Percentiles rank a stretch among this genome's conserved stretches.
Conservation (phyloP, 1,140 invertebrate species). For the Drosophila mojavensis region DNA sequence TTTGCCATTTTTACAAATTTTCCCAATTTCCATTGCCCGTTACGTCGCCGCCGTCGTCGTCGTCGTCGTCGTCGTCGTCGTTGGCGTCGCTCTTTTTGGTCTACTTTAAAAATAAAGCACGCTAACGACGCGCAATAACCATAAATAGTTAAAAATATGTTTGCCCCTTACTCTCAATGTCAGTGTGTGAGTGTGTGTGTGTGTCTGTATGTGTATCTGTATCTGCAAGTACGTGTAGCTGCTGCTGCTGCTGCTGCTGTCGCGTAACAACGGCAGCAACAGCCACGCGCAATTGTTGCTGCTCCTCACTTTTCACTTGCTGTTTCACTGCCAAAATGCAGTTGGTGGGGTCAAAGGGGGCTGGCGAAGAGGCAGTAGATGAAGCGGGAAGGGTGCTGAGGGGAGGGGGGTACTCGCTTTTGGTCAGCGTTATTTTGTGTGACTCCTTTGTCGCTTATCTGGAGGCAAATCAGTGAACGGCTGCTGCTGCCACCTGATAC, state of each 20-base stretch:
- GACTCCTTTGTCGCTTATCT: slow-evolving; percentile 49
- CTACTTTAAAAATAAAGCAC: slow-evolving; percentile 53
- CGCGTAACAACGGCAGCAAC: not conserved
- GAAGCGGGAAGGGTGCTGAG: not conserved
- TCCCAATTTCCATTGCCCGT: slow-evolving; percentile 22
- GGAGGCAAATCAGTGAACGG: slow-evolving; percentile 60
- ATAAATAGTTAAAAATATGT: slow-evolving; percentile 56
- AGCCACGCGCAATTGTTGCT: slow-evolving; percentile 3
- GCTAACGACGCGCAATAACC: slow-evolving; percentile 47
- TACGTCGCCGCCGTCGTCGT: slow-evolving; percentile 11
- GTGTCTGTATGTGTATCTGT: slow-evolving; percentile 9
- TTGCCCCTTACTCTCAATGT: not conserved
- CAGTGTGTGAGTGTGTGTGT: not conserved
- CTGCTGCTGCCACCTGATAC: slow-evolving; percentile 26
- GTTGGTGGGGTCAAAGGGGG: not conserved
- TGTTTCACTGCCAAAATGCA: slow-evolving; percentile 1
- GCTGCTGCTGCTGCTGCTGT: slow-evolving; percentile 1
- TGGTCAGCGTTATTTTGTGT: slow-evolving; percentile 20
- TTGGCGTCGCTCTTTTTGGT: slow-evolving; percentile 17
- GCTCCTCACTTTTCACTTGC: slow-evolving; percentile 2
- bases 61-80: slow-evolving; percentile 1
- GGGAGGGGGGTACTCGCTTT: not conserved
- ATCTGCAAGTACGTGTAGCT: slow-evolving; percentile 22
- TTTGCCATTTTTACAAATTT: slow-evolving; percentile 25
- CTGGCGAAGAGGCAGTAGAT: no score